A percentile compares a stretch with the other conserved stretches of the same genome.
Conservation (phyloP, 2,113 vertebrate species). For the Equus quagga region DNA sequence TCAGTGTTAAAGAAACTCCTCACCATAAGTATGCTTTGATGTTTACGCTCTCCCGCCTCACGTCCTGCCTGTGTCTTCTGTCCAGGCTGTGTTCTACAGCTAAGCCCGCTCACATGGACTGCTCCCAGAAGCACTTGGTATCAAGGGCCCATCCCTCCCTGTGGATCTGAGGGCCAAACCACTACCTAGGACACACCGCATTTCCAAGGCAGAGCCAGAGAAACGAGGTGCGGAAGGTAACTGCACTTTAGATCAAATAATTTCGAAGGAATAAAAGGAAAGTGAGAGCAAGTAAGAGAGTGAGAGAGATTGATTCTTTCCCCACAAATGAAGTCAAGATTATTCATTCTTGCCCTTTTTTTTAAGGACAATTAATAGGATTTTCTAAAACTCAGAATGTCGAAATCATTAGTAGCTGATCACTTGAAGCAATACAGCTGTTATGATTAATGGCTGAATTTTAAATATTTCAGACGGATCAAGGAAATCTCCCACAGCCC, state of each 20-base stretch:
- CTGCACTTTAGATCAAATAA: neutral
- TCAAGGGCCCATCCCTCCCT: neutral
- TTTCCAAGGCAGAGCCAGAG: neutral
- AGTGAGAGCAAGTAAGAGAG: neutral
- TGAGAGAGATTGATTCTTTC: neutral
- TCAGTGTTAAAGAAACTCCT: neutral
- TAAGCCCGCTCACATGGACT: neutral
- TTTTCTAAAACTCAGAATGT: slow-evolving; percentile 70
- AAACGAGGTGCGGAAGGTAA: neutral
- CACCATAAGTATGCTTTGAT: neutral
- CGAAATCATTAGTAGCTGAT: slow-evolving; percentile 79
- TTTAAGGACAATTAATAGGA: slow-evolving; percentile 67
- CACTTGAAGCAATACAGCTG: slow-evolving; percentile 78
- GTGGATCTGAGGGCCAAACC: neutral
- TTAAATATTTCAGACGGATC: slow-evolving; percentile 83
- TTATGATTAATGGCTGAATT: slow-evolving; percentile 83
- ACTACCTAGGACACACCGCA: neutral
- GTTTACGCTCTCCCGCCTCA: neutral
- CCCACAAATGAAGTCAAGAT: slow-evolving; percentile 64
- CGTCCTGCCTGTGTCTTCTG: neutral
- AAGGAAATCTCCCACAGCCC: slow-evolving; percentile 55
- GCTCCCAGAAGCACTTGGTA: neutral
- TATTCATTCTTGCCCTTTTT: slow-evolving; percentile 59
- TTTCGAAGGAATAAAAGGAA: neutral
- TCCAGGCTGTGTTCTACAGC: neutral